Conservation (phyloP, 1,140 invertebrate species). For the Mamestra configurata region DNA sequence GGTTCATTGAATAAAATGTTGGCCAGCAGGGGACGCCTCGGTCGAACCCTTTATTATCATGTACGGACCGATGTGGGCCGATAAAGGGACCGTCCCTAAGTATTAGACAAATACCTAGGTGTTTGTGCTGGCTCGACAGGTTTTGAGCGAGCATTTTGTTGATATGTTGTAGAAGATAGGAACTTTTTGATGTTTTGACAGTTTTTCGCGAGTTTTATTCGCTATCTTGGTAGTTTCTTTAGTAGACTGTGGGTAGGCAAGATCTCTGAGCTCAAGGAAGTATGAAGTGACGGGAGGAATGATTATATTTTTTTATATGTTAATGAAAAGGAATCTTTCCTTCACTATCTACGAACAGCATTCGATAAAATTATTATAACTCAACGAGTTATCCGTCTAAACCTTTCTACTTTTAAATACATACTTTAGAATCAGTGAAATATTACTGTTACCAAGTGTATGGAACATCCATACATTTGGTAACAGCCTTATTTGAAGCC, state of each 20-base stretch:
- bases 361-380: no score
- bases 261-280: no score
- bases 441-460: no score
- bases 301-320: no score
- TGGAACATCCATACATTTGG: no score
- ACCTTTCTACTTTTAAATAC: no score
- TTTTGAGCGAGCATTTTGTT: conserved; percentile 39
- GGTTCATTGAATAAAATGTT: conserved; percentile 72
- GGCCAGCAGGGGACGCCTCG: conserved; percentile 41
- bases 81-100: conserved; percentile 49
- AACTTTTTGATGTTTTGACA: conserved; percentile 7
- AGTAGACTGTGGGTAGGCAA: neutral
- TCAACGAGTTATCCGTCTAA: no score
- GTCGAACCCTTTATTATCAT: conserved; percentile 63
- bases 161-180: neutral
- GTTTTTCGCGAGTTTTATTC: neutral
- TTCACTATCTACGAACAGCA: no score
- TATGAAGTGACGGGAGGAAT: no score
- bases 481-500: no score
- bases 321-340: no score
- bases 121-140: conserved; percentile 26
- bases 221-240: neutral
- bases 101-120: conserved; percentile 53
- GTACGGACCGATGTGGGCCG: conserved; percentile 61
- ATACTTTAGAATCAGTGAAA: no score